These are phyloP conservation scores for Cyrtorhinus lividipennis DNA, from an alignment of 1,140 invertebrate species.

Conservation along the genomic window DNA sequence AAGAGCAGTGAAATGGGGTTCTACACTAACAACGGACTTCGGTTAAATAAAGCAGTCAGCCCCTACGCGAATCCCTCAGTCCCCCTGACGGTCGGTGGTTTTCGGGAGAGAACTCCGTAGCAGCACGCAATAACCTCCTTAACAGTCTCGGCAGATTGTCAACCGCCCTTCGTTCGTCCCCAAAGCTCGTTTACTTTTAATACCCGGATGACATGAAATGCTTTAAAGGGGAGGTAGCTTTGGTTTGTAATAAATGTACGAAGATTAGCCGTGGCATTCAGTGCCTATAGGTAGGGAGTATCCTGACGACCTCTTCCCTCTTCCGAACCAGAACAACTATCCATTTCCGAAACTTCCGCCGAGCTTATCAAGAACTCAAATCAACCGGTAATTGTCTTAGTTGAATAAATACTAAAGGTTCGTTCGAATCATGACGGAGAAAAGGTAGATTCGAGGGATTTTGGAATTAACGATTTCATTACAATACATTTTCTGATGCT, in stretches of 20 bases:
- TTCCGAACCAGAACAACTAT: too few relatives aligned
- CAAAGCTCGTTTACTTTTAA: not conserved
- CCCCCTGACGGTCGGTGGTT: not conserved
- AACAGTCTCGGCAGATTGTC: not conserved
- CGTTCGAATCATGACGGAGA: too few relatives aligned
- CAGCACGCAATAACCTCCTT: not conserved
- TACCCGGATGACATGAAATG: not conserved
- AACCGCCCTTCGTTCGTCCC: not conserved
- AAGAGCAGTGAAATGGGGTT: not conserved
- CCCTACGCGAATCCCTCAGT: not conserved
- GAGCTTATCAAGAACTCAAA: too few relatives aligned
- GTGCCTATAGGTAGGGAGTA: too few relatives aligned
- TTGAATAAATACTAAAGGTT: too few relatives aligned
- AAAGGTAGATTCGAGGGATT: too few relatives aligned
- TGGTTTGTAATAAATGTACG: not conserved
- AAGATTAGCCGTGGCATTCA: not conserved
- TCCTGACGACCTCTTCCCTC: too few relatives aligned
- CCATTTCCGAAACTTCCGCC: too few relatives aligned
- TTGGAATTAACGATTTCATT: too few relatives aligned
- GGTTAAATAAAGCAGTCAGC: not conserved
- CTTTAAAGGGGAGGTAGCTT: not conserved
- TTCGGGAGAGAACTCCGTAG: not conserved
- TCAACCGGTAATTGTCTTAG: too few relatives aligned
- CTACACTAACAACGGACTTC: not conserved
- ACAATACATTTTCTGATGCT: too few relatives aligned